Percentiles rank a stretch among this genome's conserved stretches.
Conservation (phyloP, 1,140 invertebrate species). For the Spodoptera litura region DNA sequence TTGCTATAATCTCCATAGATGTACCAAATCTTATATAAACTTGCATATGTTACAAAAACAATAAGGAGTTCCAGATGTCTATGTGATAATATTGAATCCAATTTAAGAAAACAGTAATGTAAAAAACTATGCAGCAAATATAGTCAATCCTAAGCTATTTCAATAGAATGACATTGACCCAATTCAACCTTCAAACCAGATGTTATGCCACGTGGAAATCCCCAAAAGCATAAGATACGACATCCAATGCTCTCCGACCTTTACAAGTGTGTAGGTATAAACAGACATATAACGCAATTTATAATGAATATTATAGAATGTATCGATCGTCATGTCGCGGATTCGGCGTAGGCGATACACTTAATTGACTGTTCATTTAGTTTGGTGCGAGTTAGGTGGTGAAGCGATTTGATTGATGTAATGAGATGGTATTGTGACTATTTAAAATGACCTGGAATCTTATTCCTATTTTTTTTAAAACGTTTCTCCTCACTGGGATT, state of each 20-base stretch:
- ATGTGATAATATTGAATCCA: too few species aligned
- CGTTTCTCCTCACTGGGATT: too few species aligned
- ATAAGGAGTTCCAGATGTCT: too few species aligned
- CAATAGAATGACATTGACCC: constrained; percentile 25
- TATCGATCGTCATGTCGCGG: constrained; percentile 54
- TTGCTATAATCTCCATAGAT: too few species aligned
- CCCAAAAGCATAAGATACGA: constrained; percentile 30
- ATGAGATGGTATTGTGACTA: neutral
- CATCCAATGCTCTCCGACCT: constrained; percentile 37
- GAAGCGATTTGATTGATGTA: neutral
- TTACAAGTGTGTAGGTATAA: constrained; percentile 55
- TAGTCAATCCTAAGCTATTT: neutral
- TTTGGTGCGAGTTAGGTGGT: constrained; percentile 46
- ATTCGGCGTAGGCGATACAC: constrained; percentile 58
- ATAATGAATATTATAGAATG: constrained; percentile 59
- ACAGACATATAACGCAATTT: constrained; percentile 59
- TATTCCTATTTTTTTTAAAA: too few species aligned
- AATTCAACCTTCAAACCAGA: constrained; percentile 26
- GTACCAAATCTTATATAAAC: too few species aligned
- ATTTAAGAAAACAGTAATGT: too few species aligned
- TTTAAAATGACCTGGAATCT: too few species aligned
- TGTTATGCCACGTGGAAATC: constrained; percentile 32
- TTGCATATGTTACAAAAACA: too few species aligned
- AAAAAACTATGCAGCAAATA: neutral
- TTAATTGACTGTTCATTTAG: constrained; percentile 60